These are phyloP conservation scores for Jaculus jaculus DNA, from an alignment of 2,113 vertebrate species.

Conservation along the genomic window DNA sequence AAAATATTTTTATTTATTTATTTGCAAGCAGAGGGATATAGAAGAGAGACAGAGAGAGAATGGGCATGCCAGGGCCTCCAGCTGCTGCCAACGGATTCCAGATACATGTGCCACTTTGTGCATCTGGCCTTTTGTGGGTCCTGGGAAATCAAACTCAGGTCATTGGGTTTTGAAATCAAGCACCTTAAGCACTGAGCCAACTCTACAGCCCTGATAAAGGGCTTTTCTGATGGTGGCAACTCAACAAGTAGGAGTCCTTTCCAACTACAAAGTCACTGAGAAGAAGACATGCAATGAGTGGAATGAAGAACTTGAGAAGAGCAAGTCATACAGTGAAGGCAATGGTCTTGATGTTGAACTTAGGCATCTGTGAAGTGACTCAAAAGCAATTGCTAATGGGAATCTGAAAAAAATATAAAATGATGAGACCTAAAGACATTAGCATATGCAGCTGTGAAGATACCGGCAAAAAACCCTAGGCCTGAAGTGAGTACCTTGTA, in stretches of 20 bases:
- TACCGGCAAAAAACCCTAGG: background rate
- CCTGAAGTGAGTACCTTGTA: background rate
- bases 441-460: background rate
- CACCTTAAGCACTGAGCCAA: too few relatives aligned
- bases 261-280: background rate
- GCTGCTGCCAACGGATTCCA: too few relatives aligned
- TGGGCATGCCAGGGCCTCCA: too few relatives aligned
- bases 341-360: background rate
- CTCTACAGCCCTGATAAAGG: background rate
- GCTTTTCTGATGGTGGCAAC: background rate
- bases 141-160: too few relatives aligned
- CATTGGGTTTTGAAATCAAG: too few relatives aligned
- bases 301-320: background rate
- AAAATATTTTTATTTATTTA: too few relatives aligned
- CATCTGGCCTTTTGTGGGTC: too few relatives aligned
- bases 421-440: background rate
- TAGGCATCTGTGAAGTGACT: background rate
- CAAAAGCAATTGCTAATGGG: background rate
- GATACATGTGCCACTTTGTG: too few relatives aligned
- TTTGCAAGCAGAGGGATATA: too few relatives aligned
- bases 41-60: too few relatives aligned
- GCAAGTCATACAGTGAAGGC: background rate
- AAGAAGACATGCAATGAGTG: slow-evolving; percentile 21
- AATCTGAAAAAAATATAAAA: background rate
- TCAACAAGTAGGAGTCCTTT: background rate